These are phyloP conservation scores for Passerculus sandwichensis DNA, from an alignment of 2,797 vertebrate species.

Conservation along the genomic window DNA sequence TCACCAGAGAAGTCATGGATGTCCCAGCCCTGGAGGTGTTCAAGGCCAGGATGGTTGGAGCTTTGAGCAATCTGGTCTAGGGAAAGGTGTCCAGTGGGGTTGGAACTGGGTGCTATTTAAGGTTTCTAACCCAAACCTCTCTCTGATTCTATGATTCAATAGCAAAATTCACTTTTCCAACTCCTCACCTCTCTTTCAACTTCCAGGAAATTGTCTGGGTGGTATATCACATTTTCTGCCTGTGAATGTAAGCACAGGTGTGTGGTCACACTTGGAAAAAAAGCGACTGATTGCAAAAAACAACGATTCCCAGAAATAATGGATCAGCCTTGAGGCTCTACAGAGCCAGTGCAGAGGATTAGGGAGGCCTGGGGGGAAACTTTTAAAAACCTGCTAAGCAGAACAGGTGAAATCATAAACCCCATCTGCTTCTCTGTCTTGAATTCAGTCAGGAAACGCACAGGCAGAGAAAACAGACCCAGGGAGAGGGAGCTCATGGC, in stretches of 20 bases:
- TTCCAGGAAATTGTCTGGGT: not conserved
- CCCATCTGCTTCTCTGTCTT: not conserved
- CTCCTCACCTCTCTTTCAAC: not conserved
- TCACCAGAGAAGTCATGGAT: not conserved
- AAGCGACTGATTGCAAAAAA: not conserved
- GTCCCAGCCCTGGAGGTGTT: not conserved
- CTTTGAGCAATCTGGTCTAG: not conserved
- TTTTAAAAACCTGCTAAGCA: not conserved
- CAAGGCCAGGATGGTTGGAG: not conserved
- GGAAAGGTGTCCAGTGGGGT: not conserved
- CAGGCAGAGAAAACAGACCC: not conserved
- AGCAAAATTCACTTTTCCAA: not conserved
- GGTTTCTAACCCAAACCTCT: not conserved
- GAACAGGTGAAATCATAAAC: not conserved
- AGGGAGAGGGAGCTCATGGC: rapidly evolving
- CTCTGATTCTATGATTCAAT: not conserved
- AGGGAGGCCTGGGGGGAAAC: not conserved
- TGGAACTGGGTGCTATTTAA: not conserved
- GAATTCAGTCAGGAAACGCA: not conserved
- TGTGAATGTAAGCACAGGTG: not conserved
- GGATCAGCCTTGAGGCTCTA: not conserved
- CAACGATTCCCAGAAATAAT: not conserved
- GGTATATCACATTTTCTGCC: not conserved
- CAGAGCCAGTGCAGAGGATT: not conserved
- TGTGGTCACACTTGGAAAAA: not conserved